Base-by-base conservation (phyloP, 2,888 invertebrate genomes). In the Dione juno region DNA sequence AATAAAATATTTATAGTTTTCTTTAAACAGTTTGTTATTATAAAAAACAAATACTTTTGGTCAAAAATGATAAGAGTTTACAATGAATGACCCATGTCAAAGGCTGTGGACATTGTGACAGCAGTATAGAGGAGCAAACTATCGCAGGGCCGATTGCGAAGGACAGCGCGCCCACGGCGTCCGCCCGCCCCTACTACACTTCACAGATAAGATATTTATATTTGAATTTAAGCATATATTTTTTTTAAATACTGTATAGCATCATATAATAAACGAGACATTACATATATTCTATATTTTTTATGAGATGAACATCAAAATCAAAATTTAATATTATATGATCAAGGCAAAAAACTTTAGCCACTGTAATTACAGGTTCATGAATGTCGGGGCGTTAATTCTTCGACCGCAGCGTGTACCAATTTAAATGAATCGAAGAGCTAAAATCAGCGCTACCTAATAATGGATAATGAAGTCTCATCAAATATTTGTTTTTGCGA, bases 401-500 rank as follows among this genome's bases (percentile, higher is more conserved):
- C 41, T 11, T 66, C 52, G 40, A 53, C 61, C 45, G 45, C 61
- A 16, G 10, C 61, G 45, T 45, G 61, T 28, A 59, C 40, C 67
- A 67, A 63, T 67, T 71, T 67, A 54, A 43, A 57, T 19, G 37
- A 63, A 69, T 69, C 65, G 69, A 71, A 71, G 53, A 73, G 65
- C 69, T 86, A 89, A 87, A 73, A 85, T 82, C 80, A 81, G 80
- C 81, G 82, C 83, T 80, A 85, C 84, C 86, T 90, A 90, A 91
- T 90, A 92, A 89, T 86, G 85, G 88, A 84, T 90, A 90, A 92
- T 91, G 90, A 90, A 90, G 84, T 82, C 83, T 84, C 83, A 68
- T 85, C 87, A 89, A 92, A 90, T 93, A 92, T 91, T 93, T 92
- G 93, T 92, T 93, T 86, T 93, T 92, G 89, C 83, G 80, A 83